Percentiles rank a stretch among this genome's conserved stretches.
Conservation (phyloP, 1,140 invertebrate species). For the Oncopodura yosiiana region DNA sequence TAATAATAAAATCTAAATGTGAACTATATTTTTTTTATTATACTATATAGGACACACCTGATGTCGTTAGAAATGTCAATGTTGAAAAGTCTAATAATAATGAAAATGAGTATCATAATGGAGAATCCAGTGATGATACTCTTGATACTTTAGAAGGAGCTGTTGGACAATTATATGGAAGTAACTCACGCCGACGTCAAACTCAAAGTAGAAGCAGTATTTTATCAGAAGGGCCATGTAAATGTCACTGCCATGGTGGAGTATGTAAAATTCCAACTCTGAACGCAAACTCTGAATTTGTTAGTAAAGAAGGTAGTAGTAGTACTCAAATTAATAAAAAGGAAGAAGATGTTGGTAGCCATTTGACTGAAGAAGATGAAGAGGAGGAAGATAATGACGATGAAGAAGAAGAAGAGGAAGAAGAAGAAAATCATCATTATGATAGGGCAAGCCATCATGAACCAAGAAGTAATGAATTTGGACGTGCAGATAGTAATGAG, state of each 20-base stretch:
- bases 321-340: conserved; percentile 6
- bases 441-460: neutral
- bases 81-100: conserved; percentile 20
- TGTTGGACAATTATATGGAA: conserved; percentile 27
- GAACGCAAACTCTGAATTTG: neutral
- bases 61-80: neutral
- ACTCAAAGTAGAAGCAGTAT: no score
- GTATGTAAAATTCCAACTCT: neutral
- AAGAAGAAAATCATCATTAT: conserved; percentile 4
- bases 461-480: conserved; percentile 6
- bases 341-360: no score
- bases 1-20: no score
- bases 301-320: conserved; percentile 9
- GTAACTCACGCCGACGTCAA: conserved; percentile 2
- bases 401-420: conserved; percentile 6
- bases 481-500: conserved; percentile 30
- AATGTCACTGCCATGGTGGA: conserved; percentile 17
- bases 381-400: conserved; percentile 28
- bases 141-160: conserved; percentile 31
- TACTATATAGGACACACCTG: no score
- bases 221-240: conserved; percentile 3
- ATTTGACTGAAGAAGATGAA: conserved; percentile 28
- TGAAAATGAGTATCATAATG: conserved; percentile 33
- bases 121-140: conserved; percentile 25
- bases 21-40: no score